Base-by-base conservation (phyloP, 2,888 invertebrate species). In the Panorpa germanica region DNA sequence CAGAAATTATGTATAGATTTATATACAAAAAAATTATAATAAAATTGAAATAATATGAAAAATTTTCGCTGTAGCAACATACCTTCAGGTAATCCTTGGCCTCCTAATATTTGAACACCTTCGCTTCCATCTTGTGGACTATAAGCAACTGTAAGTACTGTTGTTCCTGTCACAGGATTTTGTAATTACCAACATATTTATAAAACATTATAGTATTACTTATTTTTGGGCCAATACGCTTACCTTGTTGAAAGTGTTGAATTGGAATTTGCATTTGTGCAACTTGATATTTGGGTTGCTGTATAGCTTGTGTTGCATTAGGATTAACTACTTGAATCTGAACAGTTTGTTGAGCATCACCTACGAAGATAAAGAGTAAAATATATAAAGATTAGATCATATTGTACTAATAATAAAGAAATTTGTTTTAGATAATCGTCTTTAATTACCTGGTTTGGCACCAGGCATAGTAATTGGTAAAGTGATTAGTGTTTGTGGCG, bases 401-500 rank as follows among this genome's bases (percentile, higher is more conserved):
- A 10, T 25, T 25, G 25, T 9, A 25, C 7, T 10, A n/a, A 28
- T 12, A 28, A 7, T 19, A 25, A 29, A 25, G 29, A 11, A 16
- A 29, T 9, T 29, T 19, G 19, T 17, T 17, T 8, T 10, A 28
- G 12, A 6, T 18, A 12, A 6, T 14, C 6, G 19, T 7, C 10
- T 12, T 10, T 25, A 25, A 6, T 32, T 43, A 60, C 61, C 73
- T 26, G 71, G 71, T 42, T 77, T 77, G 2, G 65, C 57, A 4
- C 77, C 77, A 2, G 77, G 76, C 52, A 80, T 65, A 8, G 74
- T 65, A 40, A 80, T 76, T 17, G 80, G 81, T 47, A 81, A 53
- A n/a, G 78, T 71, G 41, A 81, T 77, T 39, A 78, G 61, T 70
- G 74, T 40, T 70, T 73, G 41, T 50, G 55, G 29, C 53, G 35